Conservation (phyloP, 2,888 invertebrate genomes). For the Macrosoma leucophasiata region DNA sequence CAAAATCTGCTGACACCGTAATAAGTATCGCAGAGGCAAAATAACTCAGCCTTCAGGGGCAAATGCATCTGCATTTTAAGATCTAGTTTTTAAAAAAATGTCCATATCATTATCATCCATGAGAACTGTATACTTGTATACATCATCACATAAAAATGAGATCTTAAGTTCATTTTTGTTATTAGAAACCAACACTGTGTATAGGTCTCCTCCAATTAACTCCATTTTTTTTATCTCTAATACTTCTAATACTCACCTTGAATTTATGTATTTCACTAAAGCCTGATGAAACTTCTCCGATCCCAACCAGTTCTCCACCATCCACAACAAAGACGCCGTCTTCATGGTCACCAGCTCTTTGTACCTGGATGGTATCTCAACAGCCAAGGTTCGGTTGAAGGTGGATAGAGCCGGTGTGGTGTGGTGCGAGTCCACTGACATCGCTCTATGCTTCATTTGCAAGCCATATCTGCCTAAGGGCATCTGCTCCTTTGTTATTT, state of each 20-base stretch:
- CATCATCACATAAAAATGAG: no score
- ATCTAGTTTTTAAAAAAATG: no score
- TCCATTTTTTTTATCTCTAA: not conserved
- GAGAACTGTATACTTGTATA: no score
- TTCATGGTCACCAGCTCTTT: conserved; percentile 56
- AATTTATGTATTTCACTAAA: conserved; percentile 54
- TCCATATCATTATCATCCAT: no score
- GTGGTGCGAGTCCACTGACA: conserved; percentile 53
- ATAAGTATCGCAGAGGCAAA: no score
- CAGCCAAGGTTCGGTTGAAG: conserved; percentile 49
- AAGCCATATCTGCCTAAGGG: conserved; percentile 46
- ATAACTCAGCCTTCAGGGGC: no score
- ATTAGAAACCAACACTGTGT: no score
- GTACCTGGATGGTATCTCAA: conserved; percentile 50
- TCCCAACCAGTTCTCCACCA: conserved; percentile 65
- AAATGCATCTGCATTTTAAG: no score
- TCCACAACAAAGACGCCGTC: conserved; percentile 62
- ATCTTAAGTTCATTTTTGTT: no score
- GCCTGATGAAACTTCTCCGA: conserved; percentile 48
- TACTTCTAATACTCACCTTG: conserved; percentile 31
- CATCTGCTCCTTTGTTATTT: conserved; percentile 23
- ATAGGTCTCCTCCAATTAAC: no score
- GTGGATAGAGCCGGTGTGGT: conserved; percentile 45
- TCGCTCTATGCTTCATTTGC: conserved; percentile 52
- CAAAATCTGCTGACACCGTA: no score